Percentiles rank a stretch among this genome's conserved stretches.
These are phyloP conservation scores for Mallotus villosus DNA, from an alignment of 2,797 vertebrate species.

Conservation along the genomic window DNA sequence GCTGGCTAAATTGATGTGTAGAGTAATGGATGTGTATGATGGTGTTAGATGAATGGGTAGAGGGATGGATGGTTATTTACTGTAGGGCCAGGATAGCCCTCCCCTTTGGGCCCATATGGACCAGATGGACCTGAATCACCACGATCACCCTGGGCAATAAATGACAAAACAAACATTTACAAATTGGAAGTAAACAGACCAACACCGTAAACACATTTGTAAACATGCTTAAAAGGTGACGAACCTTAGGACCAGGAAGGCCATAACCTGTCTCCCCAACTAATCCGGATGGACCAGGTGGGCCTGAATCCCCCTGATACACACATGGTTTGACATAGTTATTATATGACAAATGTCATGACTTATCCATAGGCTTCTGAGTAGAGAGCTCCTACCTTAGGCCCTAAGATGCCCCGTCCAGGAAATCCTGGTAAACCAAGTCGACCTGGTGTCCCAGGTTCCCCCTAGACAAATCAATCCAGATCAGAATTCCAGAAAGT, in stretches of 20 bases:
- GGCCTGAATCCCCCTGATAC: slow-evolving; percentile 83
- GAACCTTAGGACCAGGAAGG: slow-evolving; percentile 89
- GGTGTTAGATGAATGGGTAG: background rate
- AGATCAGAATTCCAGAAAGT: background rate
- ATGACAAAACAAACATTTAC: slow-evolving; percentile 8
- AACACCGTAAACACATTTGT: background rate
- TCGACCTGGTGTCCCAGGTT: slow-evolving; percentile 81
- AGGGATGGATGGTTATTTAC: slow-evolving; percentile 65
- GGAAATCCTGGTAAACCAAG: slow-evolving; percentile 79
- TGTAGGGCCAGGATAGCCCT: slow-evolving; percentile 81
- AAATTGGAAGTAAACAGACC: background rate
- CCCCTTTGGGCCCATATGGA: slow-evolving; percentile 85
- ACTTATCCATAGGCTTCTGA: background rate
- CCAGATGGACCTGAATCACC: slow-evolving; percentile 79
- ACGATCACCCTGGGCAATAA: slow-evolving; percentile 77
- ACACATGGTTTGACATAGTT: slow-evolving; percentile 15
- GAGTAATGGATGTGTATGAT: slow-evolving; percentile 13
- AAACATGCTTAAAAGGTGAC: background rate
- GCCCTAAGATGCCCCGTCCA: slow-evolving; percentile 80
- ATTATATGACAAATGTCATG: background rate
- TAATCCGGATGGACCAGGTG: slow-evolving; percentile 79
- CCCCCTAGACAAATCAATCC: slow-evolving; percentile 72
- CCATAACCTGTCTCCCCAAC: slow-evolving; percentile 87
- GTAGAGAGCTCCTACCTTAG: slow-evolving; percentile 76
- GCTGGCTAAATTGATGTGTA: background rate